A percentile compares a stretch with the other conserved stretches of the same genome.
Conservation (phyloP, 2,113 vertebrate species). For the Sarotherodon lohbergeri region DNA sequence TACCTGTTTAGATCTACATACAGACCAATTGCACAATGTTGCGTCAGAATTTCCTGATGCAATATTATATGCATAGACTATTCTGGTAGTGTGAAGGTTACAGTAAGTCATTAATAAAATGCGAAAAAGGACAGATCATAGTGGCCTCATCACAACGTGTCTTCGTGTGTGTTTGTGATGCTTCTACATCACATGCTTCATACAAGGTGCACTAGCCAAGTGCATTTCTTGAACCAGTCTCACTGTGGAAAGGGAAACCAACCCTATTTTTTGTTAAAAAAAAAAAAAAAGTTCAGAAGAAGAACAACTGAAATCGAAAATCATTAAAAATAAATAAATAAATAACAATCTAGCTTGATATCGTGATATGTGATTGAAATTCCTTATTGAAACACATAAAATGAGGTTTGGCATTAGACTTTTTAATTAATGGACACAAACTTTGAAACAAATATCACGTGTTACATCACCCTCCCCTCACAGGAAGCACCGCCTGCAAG, state of each 20-base stretch:
- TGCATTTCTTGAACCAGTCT: not conserved
- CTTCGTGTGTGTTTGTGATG: not conserved
- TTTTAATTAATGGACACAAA: not conserved
- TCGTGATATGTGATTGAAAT: not conserved
- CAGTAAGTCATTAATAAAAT: not conserved
- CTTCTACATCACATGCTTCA: not conserved
- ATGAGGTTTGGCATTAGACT: not conserved
- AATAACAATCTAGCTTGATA: not conserved
- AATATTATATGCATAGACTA: not conserved
- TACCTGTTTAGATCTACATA: not conserved
- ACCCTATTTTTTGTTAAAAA: too few species aligned
- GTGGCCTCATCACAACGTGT: fast-evolving
- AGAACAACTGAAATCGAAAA: not conserved
- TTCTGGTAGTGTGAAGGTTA: not conserved
- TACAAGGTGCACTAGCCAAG: not conserved
- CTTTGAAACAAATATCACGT: not conserved
- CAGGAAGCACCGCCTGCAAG: not conserved
- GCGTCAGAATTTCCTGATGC: not conserved
- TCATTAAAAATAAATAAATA: not conserved
- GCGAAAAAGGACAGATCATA: not conserved
- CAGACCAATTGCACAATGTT: not conserved
- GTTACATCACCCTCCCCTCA: not conserved
- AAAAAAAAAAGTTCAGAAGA: not conserved
- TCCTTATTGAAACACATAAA: not conserved
- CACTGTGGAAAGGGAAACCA: too few species aligned